Evolutionary conservation across 2,113 vertebrate species (phyloP), one percentile per base, ranked within the genome.

Genomic region (Microcebus murinus): DNA sequence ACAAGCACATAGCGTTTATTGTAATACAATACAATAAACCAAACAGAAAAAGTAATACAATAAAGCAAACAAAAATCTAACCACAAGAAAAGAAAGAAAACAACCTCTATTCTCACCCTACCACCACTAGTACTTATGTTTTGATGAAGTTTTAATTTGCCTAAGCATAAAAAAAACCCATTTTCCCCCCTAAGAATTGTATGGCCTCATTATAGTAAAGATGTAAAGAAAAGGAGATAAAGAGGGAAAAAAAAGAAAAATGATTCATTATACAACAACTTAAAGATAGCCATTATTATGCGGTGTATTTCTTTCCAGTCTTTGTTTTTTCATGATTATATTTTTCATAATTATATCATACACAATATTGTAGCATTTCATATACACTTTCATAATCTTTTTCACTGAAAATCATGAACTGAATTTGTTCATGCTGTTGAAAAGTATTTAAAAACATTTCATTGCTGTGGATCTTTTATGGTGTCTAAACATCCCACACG

Each of bases 21-120:
- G 5, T 8, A 31, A 52, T 9, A 61, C 11, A 48, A 59, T 31
- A 52, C 9, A 59, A 52, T 25, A 61, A 84, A 61, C 4, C 20
- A n/a, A 31, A 34, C 7, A 31, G 10, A 31, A 17, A 6, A 42
- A 42, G 29, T 14, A 48, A 59, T 31, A 52, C 9, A 59, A 52
- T 25, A 61, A 84, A 61, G 3, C 20, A n/a, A 31, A 34, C 7
- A 31, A 14, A 31, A 17, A 6, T 61, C 25, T 50, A 45, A 57
- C 85, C 63, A 71, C 15, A 71, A 50, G 34, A 48, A 55, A 84
- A 76, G 80, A 67, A 87, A 76, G 61, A 50, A 63, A 39, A 83
- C 29, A 42, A 27, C 87, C 63, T 73, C 20, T 61, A 1, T 14
- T 67, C 29, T 79, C 36, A 36, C 1, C 31, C 2, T 57, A 25